Base-by-base conservation (phyloP, 1,140 invertebrate genomes). In the Caerostris darwini region DNA sequence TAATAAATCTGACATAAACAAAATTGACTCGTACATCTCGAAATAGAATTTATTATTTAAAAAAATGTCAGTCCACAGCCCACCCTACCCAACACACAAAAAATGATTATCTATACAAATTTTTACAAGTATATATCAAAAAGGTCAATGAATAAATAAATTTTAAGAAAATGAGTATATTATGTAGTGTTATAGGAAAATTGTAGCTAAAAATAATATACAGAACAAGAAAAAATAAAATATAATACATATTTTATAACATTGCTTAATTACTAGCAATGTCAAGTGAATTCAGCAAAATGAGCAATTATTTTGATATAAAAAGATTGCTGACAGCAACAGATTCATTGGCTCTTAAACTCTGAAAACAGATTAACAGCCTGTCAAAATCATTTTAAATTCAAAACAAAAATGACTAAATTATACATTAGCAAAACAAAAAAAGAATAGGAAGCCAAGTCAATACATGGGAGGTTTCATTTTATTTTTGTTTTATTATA, bases 121-220 rank as follows among this genome's bases (percentile, higher is more conserved):
- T 92, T 92, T 59, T 83, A 92, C 81, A 92, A 83, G 34, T 34
- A 83, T 34, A 86, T 71, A 87, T 77, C 67, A 86, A 77, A 93
- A 57, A 58, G 61, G 7, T 12, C 34, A 87, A 69, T 77, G 34
- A 93, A 93, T 93, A 93, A 71, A 93, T 67, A 92, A 85, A 56
- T 77, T 71, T 54, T n/a, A 91, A 87, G 56, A 77, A 56, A 86
- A 82, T 87, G 83, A 93, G 77, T 61, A 87, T 64, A 77, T 77
- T 77, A 77, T 53, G 71, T 5, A 8, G 34, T 53, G 10, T 82
- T 81, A 81, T 77, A 50, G 19, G 71, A 77, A 77, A 5, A 10
- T 4, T 19, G 14, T 81, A 57, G 71, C 71, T 71, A 90, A 58
- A 34, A 90, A 90, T 19, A 90, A 54, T 53, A 81, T 34, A 54